These are phyloP conservation scores for Drosophila nigromelanica DNA, from an alignment of 1,140 invertebrate species.

Conservation along the genomic window DNA sequence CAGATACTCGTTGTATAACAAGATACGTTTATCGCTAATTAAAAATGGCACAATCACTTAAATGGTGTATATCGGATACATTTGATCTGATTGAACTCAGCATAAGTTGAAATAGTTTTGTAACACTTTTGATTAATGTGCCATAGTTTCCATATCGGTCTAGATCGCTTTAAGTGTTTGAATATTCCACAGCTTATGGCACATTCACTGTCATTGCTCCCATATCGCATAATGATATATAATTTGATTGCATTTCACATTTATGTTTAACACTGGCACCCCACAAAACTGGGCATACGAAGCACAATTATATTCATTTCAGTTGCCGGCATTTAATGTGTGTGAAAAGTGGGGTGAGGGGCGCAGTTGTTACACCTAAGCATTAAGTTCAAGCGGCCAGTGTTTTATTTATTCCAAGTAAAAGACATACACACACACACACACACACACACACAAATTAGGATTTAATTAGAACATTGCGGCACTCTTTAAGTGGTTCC, in stretches of 20 bases:
- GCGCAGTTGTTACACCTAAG: conserved; percentile 7
- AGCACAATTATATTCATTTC: no score
- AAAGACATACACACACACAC: conserved; percentile 44
- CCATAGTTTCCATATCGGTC: neutral
- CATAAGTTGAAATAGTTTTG: neutral
- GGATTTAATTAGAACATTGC: conserved; percentile 77
- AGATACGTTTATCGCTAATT: no score
- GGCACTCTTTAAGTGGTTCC: conserved; percentile 45
- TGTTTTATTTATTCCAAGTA: conserved; percentile 51
- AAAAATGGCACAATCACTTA: neutral
- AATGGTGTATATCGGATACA: neutral
- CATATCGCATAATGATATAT: conserved; percentile 39
- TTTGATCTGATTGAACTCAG: neutral
- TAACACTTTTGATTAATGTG: neutral
- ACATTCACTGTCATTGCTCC: conserved; percentile 62
- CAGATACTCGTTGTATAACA: no score
- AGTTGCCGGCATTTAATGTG: no score
- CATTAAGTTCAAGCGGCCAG: conserved; percentile 67
- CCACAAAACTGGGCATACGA: neutral
- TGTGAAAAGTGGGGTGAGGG: neutral
- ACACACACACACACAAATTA: conserved; percentile 59
- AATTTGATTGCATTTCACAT: conserved; percentile 54
- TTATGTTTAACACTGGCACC: conserved; percentile 27
- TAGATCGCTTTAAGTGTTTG: neutral
- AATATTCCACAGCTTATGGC: conserved; percentile 33